Percentiles rank a stretch among this genome's conserved stretches.
These are phyloP conservation scores for Scaptomyza hsui DNA, from an alignment of 1,140 invertebrate species.

Conservation along the genomic window DNA sequence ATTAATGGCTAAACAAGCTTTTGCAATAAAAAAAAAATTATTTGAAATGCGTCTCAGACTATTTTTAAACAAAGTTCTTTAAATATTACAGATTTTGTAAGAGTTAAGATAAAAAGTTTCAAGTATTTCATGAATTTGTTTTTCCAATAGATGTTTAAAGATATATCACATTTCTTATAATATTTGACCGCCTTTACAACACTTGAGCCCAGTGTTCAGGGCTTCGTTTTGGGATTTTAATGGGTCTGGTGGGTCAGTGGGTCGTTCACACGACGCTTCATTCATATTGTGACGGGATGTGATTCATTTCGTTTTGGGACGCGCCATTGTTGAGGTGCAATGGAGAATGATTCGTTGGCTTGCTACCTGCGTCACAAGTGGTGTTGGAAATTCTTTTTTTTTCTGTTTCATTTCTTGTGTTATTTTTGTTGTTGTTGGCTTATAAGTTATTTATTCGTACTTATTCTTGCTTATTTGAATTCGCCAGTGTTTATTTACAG, in stretches of 20 bases:
- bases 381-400: slow-evolving; percentile 14
- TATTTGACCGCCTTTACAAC: too few species aligned
- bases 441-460: slow-evolving; percentile 75
- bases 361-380: slow-evolving; percentile 20
- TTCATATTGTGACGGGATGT: slow-evolving; percentile 60
- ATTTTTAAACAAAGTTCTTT: not conserved
- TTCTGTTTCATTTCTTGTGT: not conserved
- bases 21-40: not conserved
- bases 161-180: too few species aligned
- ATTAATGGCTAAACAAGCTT: not conserved
- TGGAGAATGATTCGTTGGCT: slow-evolving; percentile 50
- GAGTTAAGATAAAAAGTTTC: too few species aligned
- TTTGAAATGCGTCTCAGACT: too few species aligned
- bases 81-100: not conserved
- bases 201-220: slow-evolving; percentile 7
- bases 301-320: slow-evolving; percentile 57
- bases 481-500: slow-evolving; percentile 75
- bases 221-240: slow-evolving; percentile 16
- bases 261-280: slow-evolving; percentile 49
- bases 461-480: slow-evolving; percentile 80
- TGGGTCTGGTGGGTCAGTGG: slow-evolving; percentile 39
- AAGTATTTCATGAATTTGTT: too few species aligned
- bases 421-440: slow-evolving; percentile 22
- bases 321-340: slow-evolving; percentile 50
- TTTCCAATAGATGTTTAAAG: too few species aligned